phyloP scores from a whole-genome alignment of 2,888 invertebrate species.

The Conchocele bisecta region DNA sequence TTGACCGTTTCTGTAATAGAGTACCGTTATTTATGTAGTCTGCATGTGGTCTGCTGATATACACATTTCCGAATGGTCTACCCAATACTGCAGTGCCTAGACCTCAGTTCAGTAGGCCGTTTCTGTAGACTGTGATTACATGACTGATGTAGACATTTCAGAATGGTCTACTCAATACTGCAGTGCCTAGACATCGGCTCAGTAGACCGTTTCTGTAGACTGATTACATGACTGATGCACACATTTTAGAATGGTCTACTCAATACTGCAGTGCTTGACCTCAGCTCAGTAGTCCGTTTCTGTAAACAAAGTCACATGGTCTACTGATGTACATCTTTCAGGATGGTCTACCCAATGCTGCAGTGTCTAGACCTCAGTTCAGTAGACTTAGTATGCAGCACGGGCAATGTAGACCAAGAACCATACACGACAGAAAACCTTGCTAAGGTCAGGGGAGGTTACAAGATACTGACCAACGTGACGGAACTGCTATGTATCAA shows the following conservation, averaged over 20 bases:
- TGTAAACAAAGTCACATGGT: too few relatives aligned
- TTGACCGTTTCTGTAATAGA: too few relatives aligned
- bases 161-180: slow-evolving; percentile 65
- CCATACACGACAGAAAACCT: slow-evolving; percentile 89
- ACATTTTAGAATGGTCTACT: slow-evolving; percentile 64
- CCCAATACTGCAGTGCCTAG: slow-evolving; percentile 66
- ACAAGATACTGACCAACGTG: slow-evolving; percentile 86
- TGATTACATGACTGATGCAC: too few relatives aligned
- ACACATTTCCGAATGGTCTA: slow-evolving; percentile 60
- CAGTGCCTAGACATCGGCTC: slow-evolving; percentile 62
- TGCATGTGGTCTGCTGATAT: neutral
- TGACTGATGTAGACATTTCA: slow-evolving; percentile 25
- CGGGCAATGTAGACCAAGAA: slow-evolving; percentile 62
- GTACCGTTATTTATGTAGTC: too few relatives aligned
- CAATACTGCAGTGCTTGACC: slow-evolving; percentile 61
- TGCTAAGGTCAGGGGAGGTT: slow-evolving; percentile 84
- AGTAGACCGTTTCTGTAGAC: slow-evolving; percentile 57
- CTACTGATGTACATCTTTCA: slow-evolving; percentile 23
- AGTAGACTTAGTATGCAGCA: slow-evolving; percentile 59
- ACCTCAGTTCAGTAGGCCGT: slow-evolving; percentile 58
- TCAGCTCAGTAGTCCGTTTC: too few relatives aligned
- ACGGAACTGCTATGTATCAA: slow-evolving; percentile 85
- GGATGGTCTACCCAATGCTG: slow-evolving; percentile 66
- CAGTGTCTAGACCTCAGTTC: slow-evolving; percentile 64
- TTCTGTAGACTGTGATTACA: too few relatives aligned